Percentiles rank a stretch among this genome's conserved stretches.
phyloP scores from a whole-genome alignment of 1,140 invertebrate genomes.

The Tetragonula clypearis region DNA sequence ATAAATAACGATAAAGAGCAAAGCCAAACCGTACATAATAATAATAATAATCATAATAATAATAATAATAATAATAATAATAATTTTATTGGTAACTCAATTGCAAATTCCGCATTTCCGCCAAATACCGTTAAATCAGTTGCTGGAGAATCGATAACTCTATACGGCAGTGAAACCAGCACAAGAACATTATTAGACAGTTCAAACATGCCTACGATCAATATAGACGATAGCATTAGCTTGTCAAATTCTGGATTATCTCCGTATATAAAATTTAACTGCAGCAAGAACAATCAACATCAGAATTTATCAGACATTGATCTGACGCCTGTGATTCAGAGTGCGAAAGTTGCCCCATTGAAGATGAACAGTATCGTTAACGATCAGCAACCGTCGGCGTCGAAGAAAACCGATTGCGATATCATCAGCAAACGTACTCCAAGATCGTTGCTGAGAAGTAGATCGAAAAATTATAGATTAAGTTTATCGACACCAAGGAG shows the following conservation, averaged over 20 bases:
- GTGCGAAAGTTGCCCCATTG: not conserved
- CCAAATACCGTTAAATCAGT: not conserved
- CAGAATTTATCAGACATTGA: conserved; percentile 57
- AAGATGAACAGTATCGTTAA: not conserved
- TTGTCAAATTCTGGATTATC: conserved; percentile 73
- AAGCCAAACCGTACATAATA: not conserved
- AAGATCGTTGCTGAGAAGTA: conserved; percentile 72
- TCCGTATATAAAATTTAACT: conserved; percentile 74
- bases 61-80: not conserved
- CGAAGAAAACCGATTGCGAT: conserved; percentile 48
- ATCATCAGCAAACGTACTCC: conserved; percentile 75
- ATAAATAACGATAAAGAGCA: not conserved
- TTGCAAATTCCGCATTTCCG: not conserved
- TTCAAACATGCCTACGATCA: conserved; percentile 68
- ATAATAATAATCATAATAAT: not conserved
- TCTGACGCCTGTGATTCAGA: conserved; percentile 21
- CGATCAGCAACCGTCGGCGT: not conserved
- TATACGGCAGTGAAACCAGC: conserved; percentile 71
- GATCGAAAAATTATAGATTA: conserved; percentile 75
- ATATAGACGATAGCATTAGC: conserved; percentile 70
- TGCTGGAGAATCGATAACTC: conserved; percentile 71
- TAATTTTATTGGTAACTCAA: not conserved
- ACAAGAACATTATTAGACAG: conserved; percentile 54
- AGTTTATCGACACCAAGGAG: conserved; percentile 80
- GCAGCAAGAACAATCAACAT: conserved; percentile 54